phyloP scores from a whole-genome alignment of 1,140 invertebrate genomes.

The Nomia melanderi region DNA sequence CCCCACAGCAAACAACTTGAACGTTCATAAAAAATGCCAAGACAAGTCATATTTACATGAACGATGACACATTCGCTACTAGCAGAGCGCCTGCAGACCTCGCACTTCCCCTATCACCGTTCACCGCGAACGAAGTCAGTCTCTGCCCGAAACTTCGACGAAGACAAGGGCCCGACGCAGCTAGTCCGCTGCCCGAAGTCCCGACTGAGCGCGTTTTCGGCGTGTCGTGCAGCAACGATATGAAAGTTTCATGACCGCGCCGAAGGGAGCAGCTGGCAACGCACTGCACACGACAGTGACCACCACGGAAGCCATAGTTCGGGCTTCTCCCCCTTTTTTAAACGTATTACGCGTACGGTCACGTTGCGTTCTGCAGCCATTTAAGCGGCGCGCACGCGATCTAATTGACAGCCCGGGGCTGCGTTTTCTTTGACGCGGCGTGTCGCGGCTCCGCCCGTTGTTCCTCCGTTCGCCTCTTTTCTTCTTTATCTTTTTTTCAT shows the following conservation, averaged over 20 bases:
- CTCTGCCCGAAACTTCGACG: no score
- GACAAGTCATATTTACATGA: no score
- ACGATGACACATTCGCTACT: no score
- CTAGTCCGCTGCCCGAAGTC: not conserved
- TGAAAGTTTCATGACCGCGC: slow-evolving; percentile 12
- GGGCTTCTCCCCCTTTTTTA: slow-evolving; percentile 57
- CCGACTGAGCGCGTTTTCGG: slow-evolving; percentile 27
- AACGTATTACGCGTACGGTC: slow-evolving; percentile 73
- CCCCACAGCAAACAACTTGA: no score
- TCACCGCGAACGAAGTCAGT: no score
- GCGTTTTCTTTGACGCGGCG: not conserved
- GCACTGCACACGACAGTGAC: slow-evolving; percentile 42
- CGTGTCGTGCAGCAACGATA: not conserved
- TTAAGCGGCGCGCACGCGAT: slow-evolving; percentile 52
- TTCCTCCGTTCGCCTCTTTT: no score
- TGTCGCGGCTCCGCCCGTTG: not conserved
- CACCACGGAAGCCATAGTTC: slow-evolving; percentile 71
- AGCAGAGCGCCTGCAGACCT: no score
- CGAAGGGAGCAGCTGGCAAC: slow-evolving; percentile 41
- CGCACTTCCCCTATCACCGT: no score
- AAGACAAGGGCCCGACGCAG: not conserved
- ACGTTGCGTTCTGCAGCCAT: slow-evolving; percentile 70
- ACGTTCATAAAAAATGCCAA: no score
- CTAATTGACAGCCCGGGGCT: slow-evolving; percentile 64
- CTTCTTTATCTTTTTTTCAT: no score